Base-by-base conservation (phyloP, 1,140 invertebrate genomes). In the Camponotus pennsylvanicus region DNA sequence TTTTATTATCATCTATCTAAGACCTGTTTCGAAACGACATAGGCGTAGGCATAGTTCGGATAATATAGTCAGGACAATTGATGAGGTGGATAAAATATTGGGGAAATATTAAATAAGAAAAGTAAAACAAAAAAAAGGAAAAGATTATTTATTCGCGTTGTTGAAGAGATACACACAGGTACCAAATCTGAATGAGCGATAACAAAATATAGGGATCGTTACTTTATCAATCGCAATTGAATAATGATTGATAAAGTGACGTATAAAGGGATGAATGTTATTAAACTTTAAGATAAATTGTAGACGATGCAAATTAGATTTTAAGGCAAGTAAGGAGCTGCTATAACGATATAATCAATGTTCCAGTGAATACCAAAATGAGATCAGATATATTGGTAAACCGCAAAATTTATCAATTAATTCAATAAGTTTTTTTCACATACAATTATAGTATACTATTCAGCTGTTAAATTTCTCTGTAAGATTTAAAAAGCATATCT, bases 131-230 rank as follows among this genome's bases (percentile, higher is more conserved):
- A 86, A 80, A 80, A 57, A 75, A 84, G 42, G 69, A 61, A 70
- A 70, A 80, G 67, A 86, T 79, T 87, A 91, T 87, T 52, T 86
- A 88, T 82, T 89, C 63, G 71, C 76, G 70, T 91, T 90, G 83
- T 91, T 90, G 80, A 84, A 67, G 45, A 64, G 45, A 64, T 64
- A 61, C 71, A 86, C 86, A 69, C 86, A 64, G 76, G 88, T 83
- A 91, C 80, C 88, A 90, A 88, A 88, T 87, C 76, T 78, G 52
- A 78, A 78, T 66, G 11, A 66, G 45, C 27, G 61, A 32, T 42
- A 78, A 45, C 18, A n/a, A 66, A 87, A 67, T 85, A 71, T 86
- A 91, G 55, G 76, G 79, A 80, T 85, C 63, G 86, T 87, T 83
- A 77, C 85, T 75, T 61, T 76, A 40, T 6, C 37, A 57, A 40